Evolutionary conservation across 2,113 vertebrate species (phyloP).

Genomic region (Talpa occidentalis): DNA sequence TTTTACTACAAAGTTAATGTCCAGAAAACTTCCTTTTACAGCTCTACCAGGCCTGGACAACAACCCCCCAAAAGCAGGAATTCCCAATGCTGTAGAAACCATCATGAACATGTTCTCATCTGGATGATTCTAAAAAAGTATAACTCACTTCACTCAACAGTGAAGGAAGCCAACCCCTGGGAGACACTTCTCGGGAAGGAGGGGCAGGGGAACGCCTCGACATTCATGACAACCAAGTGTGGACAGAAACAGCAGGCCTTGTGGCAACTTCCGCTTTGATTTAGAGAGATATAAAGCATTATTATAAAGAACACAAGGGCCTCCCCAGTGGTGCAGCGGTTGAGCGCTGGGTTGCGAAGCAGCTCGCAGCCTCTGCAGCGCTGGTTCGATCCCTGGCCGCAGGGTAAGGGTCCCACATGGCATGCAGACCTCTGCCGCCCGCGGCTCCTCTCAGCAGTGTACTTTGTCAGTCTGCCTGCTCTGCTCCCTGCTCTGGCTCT

Average conservation of each 20-base stretch:
- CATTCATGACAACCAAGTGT: neutral
- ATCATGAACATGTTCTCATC: constrained; percentile 39
- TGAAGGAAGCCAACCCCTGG: neutral
- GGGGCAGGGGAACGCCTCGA: neutral
- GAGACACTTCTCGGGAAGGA: neutral
- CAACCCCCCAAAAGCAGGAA: neutral
- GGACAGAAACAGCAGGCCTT: neutral
- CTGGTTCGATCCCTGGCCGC: too few relatives aligned
- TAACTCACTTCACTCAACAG: neutral
- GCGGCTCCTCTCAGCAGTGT: too few relatives aligned
- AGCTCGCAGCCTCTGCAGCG: too few relatives aligned
- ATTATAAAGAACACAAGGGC: neutral
- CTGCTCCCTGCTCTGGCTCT: too few relatives aligned
- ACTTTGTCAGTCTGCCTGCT: too few relatives aligned
- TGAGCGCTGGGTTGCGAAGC: too few relatives aligned
- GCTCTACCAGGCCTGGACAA: neutral
- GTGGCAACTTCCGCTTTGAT: neutral
- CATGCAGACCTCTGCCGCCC: too few relatives aligned
- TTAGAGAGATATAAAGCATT: neutral
- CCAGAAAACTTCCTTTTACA: constrained; percentile 71
- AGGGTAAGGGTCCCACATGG: too few relatives aligned
- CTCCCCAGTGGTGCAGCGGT: too few relatives aligned
- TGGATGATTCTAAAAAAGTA: constrained; percentile 4
- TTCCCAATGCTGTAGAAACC: constrained; percentile 45
- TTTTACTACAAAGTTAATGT: constrained; percentile 42